These are phyloP conservation scores for Tetragonula carbonaria DNA, from an alignment of 2,888 invertebrate genomes.

Conservation along the genomic window DNA sequence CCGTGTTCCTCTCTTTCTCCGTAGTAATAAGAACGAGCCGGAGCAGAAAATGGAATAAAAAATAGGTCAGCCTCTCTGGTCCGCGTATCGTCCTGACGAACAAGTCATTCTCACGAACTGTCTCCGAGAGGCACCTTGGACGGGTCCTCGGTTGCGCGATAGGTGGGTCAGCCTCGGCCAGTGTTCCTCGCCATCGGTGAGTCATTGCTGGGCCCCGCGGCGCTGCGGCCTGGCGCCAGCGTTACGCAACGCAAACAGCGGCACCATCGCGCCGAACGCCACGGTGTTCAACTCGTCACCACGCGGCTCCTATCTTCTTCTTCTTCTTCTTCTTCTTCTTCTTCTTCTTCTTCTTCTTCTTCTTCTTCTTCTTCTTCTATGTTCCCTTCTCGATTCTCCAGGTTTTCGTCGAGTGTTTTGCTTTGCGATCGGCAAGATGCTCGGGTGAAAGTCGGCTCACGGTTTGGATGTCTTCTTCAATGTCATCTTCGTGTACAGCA, in stretches of 20 bases:
- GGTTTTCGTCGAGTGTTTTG: neutral
- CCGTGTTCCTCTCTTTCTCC: neutral
- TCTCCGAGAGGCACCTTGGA: constrained; percentile 78
- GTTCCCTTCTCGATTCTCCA: neutral
- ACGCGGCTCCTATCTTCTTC: neutral
- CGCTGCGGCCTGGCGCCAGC: constrained; percentile 81
- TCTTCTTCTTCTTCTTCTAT: no score
- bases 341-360: no score
- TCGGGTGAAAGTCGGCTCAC: neutral
- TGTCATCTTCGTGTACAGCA: no score
- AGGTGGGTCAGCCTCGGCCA: constrained; percentile 78
- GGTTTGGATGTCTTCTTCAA: neutral
- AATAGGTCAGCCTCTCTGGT: constrained; percentile 59
- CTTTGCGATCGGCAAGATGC: neutral
- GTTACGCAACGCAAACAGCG: constrained; percentile 77
- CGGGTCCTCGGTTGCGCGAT: constrained; percentile 75
- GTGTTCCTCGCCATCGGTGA: constrained; percentile 77
- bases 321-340: no score
- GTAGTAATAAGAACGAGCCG: constrained; percentile 26
- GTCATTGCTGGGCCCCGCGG: constrained; percentile 78
- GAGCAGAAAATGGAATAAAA: constrained; percentile 42
- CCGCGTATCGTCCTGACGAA: constrained; percentile 66
- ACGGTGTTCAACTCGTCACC: neutral
- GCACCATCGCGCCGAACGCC: constrained; percentile 65
- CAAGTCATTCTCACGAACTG: constrained; percentile 73